Evolutionary conservation across 53 echinoderm and acorn worm species (phyloP).

Genomic region (Paelopatides confundens): DNA sequence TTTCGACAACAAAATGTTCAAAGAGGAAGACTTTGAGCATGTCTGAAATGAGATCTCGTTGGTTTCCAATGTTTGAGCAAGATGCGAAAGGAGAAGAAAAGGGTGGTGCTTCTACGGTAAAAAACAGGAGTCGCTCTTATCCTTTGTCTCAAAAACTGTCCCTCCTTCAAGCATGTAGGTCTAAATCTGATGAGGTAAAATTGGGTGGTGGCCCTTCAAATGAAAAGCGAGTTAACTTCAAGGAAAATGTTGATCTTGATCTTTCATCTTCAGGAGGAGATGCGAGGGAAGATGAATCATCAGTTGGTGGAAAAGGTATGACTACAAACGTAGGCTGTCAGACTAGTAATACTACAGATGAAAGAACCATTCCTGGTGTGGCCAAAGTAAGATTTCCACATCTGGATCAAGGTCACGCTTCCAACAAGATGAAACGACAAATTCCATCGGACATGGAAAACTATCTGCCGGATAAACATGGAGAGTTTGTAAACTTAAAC

Average conservation of each 20-base stretch:
- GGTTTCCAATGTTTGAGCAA: neutral
- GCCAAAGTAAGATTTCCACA: neutral
- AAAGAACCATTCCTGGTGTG: too few relatives aligned
- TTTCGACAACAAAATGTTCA: neutral
- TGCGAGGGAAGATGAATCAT: neutral
- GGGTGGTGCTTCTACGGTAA: neutral
- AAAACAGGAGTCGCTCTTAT: neutral
- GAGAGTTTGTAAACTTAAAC: too few relatives aligned
- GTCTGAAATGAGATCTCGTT: neutral
- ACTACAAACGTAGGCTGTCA: neutral
- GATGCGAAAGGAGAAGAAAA: too few relatives aligned
- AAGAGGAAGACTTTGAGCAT: neutral
- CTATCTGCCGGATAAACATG: neutral
- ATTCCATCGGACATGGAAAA: neutral
- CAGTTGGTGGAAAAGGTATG: neutral
- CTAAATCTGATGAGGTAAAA: neutral
- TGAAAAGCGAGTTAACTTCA: neutral
- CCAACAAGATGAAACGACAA: neutral
- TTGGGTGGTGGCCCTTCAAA: too few relatives aligned
- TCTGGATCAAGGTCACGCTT: neutral
- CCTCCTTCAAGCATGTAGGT: neutral
- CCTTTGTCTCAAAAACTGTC: constrained; percentile 21
- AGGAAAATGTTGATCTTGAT: neutral
- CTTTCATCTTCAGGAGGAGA: neutral
- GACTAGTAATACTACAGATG: neutral